Conservation (phyloP, 2,888 invertebrate species). For the Eupithecia pulchellata region DNA sequence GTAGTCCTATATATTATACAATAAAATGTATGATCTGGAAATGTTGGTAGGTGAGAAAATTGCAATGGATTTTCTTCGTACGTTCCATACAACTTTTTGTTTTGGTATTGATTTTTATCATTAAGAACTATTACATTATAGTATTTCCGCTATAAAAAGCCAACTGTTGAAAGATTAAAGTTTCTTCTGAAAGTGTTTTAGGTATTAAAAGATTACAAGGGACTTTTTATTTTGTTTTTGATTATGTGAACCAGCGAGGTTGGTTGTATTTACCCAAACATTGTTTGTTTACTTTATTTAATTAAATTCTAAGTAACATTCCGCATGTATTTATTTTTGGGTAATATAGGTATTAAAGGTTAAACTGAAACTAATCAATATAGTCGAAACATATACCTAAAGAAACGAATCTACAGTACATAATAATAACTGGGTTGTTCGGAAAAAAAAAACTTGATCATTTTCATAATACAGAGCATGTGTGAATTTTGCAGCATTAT, state of each 20-base stretch:
- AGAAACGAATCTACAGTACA: not conserved
- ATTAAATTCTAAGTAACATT: not conserved
- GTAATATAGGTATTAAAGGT: not conserved
- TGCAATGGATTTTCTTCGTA: not conserved
- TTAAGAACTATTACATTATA: no score
- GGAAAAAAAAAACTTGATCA: not conserved
- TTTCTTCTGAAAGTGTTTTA: not conserved
- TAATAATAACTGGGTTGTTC: not conserved
- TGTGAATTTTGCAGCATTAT: no score
- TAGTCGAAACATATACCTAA: not conserved
- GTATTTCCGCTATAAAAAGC: not conserved
- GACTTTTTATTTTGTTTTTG: not conserved
- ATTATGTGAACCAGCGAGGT: not conserved
- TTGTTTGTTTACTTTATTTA: not conserved
- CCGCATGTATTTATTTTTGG: not conserved
- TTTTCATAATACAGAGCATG: not conserved
- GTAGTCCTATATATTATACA: no score
- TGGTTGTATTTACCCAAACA: not conserved
- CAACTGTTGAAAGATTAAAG: not conserved
- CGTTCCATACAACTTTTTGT: constrained; percentile 1
- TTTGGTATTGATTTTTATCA: not conserved
- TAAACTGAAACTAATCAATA: not conserved
- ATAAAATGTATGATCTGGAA: not conserved
- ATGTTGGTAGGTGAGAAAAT: not conserved
- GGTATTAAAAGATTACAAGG: not conserved